These are phyloP conservation scores for Tenthredo livida DNA, from an alignment of 2,888 invertebrate genomes.

Conservation along the genomic window DNA sequence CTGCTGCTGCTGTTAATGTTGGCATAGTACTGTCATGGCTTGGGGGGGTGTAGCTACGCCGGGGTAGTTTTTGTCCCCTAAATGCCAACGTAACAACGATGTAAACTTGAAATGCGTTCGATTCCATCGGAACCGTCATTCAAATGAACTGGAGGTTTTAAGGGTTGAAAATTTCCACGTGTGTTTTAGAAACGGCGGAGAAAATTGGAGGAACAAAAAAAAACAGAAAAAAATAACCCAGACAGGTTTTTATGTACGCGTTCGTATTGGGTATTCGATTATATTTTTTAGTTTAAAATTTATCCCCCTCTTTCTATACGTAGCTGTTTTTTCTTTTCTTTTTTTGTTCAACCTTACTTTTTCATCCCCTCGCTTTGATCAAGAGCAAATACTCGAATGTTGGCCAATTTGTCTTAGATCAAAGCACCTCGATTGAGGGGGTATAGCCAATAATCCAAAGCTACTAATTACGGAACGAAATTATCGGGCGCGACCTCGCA, in stretches of 20 bases:
- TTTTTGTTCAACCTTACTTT: background rate
- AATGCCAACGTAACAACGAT: conserved; percentile 18
- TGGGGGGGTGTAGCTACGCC: background rate
- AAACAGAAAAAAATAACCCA: background rate
- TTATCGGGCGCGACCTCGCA: conserved; percentile 10
- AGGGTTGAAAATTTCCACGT: background rate
- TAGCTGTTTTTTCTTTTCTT: background rate
- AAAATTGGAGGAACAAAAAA: background rate
- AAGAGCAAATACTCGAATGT: background rate
- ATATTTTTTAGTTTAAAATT: background rate
- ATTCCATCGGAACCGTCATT: background rate
- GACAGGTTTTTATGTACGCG: background rate
- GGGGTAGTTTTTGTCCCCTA: conserved; percentile 2
- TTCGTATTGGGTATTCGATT: background rate
- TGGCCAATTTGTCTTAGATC: conserved; percentile 19
- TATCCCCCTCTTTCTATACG: background rate
- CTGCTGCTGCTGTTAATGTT: conserved; percentile 40
- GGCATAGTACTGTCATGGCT: background rate
- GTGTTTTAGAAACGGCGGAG: background rate
- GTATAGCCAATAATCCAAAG: conserved; percentile 3
- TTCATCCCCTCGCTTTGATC: background rate
- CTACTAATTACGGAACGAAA: conserved; percentile 16
- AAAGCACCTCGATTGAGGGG: background rate
- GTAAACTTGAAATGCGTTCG: conserved; percentile 27
- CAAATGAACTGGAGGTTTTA: background rate